Evolutionary conservation across 2,797 vertebrate genomes (phyloP).

Genomic region (Vultur gryphus): DNA sequence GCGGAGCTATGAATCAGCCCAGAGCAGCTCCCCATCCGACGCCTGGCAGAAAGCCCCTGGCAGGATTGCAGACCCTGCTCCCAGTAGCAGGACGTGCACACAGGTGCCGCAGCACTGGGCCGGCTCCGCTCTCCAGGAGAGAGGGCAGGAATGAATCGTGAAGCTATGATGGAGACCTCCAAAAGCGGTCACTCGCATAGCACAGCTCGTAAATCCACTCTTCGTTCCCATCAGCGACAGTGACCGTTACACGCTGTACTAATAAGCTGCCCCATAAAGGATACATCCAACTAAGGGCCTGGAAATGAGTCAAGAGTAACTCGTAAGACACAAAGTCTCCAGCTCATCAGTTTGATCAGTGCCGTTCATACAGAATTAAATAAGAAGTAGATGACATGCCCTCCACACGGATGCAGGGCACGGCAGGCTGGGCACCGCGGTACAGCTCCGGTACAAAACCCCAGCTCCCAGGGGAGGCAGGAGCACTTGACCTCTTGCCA

Average conservation of each 20-base stretch:
- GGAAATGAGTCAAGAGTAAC: neutral
- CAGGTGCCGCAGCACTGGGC: rapidly evolving
- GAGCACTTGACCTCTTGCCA: no score
- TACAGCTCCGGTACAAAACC: neutral
- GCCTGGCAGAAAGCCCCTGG: neutral
- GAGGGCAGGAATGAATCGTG: rapidly evolving
- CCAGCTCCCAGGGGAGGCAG: neutral
- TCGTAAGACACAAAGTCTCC: neutral
- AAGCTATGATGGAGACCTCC: neutral
- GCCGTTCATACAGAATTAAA: neutral
- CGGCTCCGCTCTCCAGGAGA: neutral
- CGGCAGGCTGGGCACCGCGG: rapidly evolving
- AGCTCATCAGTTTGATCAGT: neutral
- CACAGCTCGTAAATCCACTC: neutral
- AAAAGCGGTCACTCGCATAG: rapidly evolving
- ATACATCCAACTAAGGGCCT: neutral
- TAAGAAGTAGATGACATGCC: neutral
- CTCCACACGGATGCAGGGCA: rapidly evolving
- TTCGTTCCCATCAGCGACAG: rapidly evolving
- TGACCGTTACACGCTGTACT: neutral
- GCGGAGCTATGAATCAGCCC: neutral
- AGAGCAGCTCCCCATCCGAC: neutral
- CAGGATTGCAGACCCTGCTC: neutral
- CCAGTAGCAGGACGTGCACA: rapidly evolving
- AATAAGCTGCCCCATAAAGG: neutral